Evolutionary conservation across 2,888 invertebrate species (phyloP).

Genomic region (Nebria salina): DNA sequence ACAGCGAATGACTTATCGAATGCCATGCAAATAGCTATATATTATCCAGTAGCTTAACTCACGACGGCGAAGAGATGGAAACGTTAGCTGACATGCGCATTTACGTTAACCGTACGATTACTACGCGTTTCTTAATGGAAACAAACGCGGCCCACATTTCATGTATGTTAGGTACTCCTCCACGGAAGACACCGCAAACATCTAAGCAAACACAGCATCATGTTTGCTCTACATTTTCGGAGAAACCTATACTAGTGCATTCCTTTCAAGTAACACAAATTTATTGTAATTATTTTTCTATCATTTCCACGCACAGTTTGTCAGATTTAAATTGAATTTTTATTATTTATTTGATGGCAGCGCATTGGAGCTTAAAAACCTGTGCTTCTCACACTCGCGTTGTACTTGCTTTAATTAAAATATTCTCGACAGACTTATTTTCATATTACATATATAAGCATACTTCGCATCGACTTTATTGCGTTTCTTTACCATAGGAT

Average conservation of each 20-base stretch:
- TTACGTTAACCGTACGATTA: not conserved
- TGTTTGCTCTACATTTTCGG: not conserved
- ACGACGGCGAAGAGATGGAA: not conserved
- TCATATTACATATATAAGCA: not conserved
- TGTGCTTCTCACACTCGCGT: slow-evolving; percentile 21
- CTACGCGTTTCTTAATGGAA: not conserved
- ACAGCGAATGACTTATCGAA: slow-evolving; percentile 17
- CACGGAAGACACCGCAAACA: not conserved
- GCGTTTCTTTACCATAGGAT: no score
- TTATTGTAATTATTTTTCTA: not conserved
- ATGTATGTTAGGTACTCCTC: not conserved
- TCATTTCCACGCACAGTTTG: no score
- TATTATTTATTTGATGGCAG: not conserved
- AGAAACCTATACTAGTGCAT: not conserved
- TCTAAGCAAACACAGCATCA: not conserved
- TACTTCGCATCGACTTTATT: not conserved
- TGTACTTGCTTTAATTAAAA: slow-evolving; percentile 45
- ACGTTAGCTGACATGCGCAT: not conserved
- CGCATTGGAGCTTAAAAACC: not conserved
- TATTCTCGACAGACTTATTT: slow-evolving; percentile 38
- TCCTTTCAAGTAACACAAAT: not conserved
- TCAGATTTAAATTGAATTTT: not conserved
- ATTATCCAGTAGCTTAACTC: slow-evolving; percentile 19
- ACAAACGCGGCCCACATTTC: not conserved
- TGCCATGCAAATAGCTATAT: slow-evolving; percentile 16